Evolutionary conservation across 2,113 vertebrate genomes (phyloP).

Genomic region (Macroglossus sobrinus): DNA sequence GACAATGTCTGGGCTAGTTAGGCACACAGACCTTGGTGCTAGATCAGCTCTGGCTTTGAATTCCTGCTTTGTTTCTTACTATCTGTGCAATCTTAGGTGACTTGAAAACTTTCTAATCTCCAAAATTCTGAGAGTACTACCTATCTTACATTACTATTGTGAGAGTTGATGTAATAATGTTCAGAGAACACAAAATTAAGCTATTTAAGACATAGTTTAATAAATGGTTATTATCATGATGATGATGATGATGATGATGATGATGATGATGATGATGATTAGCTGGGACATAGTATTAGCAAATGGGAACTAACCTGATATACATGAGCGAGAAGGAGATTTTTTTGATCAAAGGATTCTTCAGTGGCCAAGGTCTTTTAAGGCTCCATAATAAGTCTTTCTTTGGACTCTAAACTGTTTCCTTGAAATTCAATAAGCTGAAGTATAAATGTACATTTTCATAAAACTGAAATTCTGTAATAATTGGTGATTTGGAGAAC

Average conservation of each 20-base stretch:
- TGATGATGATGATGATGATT: too few relatives aligned
- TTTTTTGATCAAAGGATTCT: not conserved
- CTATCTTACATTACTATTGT: not conserved
- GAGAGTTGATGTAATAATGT: not conserved
- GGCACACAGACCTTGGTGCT: not conserved
- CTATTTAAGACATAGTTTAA: not conserved
- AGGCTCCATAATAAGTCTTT: not conserved
- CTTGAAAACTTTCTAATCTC: not conserved
- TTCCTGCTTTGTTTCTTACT: not conserved
- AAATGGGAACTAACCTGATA: not conserved
- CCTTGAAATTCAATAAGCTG: not conserved
- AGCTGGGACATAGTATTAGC: not conserved
- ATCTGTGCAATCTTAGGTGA: not conserved
- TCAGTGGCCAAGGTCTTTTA: not conserved
- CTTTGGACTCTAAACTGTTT: not conserved
- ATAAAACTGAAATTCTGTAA: not conserved
- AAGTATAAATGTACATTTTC: not conserved
- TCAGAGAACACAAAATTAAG: not conserved
- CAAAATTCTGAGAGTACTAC: not conserved
- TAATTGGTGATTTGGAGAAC: not conserved
- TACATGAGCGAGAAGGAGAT: not conserved
- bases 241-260: too few relatives aligned
- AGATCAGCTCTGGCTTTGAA: not conserved
- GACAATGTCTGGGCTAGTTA: not conserved
- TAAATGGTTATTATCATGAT: not conserved